Base-by-base conservation (phyloP, 2,888 invertebrate species). In the Aricia artaxerxes region DNA sequence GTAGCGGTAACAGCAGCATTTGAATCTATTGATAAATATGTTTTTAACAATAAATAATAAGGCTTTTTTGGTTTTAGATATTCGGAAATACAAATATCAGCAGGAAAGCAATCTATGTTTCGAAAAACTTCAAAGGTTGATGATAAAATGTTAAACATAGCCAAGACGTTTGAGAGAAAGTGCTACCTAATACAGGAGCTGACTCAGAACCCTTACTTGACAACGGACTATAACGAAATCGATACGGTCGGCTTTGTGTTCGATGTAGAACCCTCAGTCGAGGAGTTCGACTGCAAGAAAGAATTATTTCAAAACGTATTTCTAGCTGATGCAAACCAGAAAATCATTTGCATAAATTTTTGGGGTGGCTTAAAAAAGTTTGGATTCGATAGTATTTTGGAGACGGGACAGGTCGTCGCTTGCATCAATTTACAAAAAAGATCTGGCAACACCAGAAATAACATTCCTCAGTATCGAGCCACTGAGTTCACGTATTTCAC, bases 161-260 rank as follows among this genome's bases (percentile, higher is more conserved):
- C 83, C 2, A 83, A 86, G 44, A 78, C 84, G 1, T 81, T 91
- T 1, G 85, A 84, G 81, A 90, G 96, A 82, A 90, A 82, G 38
- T 95, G 92, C 80, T 93, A 89, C 53, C 84, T 88, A n/a, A 94
- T 96, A 79, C 88, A 89, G 82, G 93, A 95, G 80, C 84, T 96
- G 38, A 81, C 85, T 0, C 82, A 86, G 81, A 90, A 89, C 35
- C 87, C 90, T 0, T 80, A 82, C 0, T 84, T 86, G 79, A 79
- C 81, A 4, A 90, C 89, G 35, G 88, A 91, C 76, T 96, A 96
- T 85, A 95, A 96, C 81, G 97, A 97, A 93, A 94, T 97, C 82
- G 97, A 98, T 89, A 96, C 96, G 11, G 95, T 96, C 4, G 97
- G 97, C 1, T 84, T 97, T 2, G 94, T 97, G 64, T 93, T 96